Evolutionary conservation across 2,113 vertebrate species (phyloP), one percentile per base, ranked within the genome.

Genomic region (Mesitornis unicolor): DNA sequence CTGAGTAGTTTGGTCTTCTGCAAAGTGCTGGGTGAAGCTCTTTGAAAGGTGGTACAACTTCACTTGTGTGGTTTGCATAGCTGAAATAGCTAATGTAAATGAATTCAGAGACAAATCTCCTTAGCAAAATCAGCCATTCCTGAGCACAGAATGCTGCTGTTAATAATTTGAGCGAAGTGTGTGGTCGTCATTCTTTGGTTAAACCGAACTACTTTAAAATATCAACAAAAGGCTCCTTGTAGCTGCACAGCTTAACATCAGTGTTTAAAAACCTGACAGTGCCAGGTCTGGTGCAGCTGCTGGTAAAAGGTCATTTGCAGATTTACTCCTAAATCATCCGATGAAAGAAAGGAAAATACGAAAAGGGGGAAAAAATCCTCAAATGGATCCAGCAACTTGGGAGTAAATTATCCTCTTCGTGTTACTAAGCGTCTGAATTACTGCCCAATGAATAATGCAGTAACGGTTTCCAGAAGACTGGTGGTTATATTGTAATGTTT

Each of bases 181-280:
- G 68, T 96, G 89, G 87, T 96, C 63, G 10, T 81, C 20, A 38
- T 96, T 97, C 57, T 76, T 84, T 78, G 1, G 1, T 90, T 95
- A 80, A 79, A 54, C 54, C 16, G 57, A 22, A 26, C 38, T 75
- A 51, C 42, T 73, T 42, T 3, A 85, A 93, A 77, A 77, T 70
- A 43, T 14, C 53, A 84, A 93, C 87, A 96, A 89, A 91, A 90
- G 51, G 19, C 70, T 97, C 51, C 38, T 93, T 82, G 74, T 92
- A 42, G 36, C 87, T 95, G 59, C 69, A 78, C n/a, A 96, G 70
- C 28, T 94, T 89, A 87, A 89, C 5, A 2, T 96, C 57, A 42
- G 53, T 57, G n/a, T 87, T 90, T 69, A 75, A 95, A 91, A 92
- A 70, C 57, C 60, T 74, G 60, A 77, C 50, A 40, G 84, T 85